Base-by-base conservation (phyloP, 2,113 vertebrate species). In the Promerops cafer region DNA sequence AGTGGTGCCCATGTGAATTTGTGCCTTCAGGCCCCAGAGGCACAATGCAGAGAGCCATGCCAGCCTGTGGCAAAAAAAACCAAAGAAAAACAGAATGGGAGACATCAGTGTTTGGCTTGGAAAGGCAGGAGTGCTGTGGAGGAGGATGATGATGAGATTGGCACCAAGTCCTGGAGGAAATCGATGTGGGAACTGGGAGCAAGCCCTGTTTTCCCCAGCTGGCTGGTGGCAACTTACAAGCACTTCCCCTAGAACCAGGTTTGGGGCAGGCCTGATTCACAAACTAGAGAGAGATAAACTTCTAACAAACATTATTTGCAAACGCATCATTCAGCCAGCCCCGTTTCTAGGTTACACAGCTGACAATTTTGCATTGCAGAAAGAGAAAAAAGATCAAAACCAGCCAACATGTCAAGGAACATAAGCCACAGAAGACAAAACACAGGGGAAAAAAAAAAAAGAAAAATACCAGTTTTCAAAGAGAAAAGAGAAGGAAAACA, bases 381-480 rank as follows among this genome's bases (percentile, higher is more conserved):
- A 96, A 96, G 87, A 92, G 78, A 84, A 96, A 65, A 96, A 96
- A 96, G 96, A 97, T 96, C 95, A 97, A 97, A 96, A 97, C 93
- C 95, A 96, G 93, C 95, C 87, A 85, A 95, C 93, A 94, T 94
- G 94, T 96, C 94, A 93, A 93, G 95, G 92, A 96, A 95, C 79
- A 74, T 91, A 96, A 97, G 94, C 90, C 95, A 96, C 89, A 91
- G 95, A 95, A 96, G 92, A 96, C 92, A 96, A 96, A 95, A 95
- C 91, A 95, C 71, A 49, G 68, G 50, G 68, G 10, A 0, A 9
- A 5, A 5, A 21, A 28, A 27, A 63, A 63, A 39, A 56, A 50
- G 4, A 42, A 76, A 70, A 42, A 31, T 52, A 45, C 16, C 2
- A 2, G 10, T 92, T 96, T 94, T 96, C 93, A 94, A 95, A 92